A percentile compares a stretch with the other conserved stretches of the same genome.
Conservation (phyloP, 2,797 vertebrate genomes). For the Scyliorhinus canicula region DNA sequence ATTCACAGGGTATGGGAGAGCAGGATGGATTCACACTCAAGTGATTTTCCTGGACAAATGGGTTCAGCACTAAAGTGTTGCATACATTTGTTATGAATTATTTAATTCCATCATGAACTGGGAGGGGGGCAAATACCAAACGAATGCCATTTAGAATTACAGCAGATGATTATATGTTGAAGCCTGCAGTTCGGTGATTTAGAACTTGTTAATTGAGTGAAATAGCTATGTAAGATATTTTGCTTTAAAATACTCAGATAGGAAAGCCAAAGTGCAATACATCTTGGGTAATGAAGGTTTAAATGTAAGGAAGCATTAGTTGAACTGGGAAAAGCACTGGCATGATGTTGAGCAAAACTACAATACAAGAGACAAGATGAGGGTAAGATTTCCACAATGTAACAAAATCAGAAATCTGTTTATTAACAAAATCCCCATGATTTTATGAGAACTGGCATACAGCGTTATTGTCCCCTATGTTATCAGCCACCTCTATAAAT, state of each 20-base stretch:
- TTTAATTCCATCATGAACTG: not conserved
- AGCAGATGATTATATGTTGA: not conserved
- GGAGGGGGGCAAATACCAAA: not conserved
- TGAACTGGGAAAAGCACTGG: not conserved
- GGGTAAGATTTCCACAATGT: not conserved
- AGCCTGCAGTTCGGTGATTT: not conserved
- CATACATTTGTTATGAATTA: not conserved
- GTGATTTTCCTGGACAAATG: not conserved
- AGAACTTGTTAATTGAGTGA: not conserved
- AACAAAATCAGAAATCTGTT: not conserved
- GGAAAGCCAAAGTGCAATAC: not conserved
- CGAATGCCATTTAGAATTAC: not conserved
- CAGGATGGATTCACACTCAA: too few relatives aligned
- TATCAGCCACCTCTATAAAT: not conserved
- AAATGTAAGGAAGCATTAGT: not conserved
- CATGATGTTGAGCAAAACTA: not conserved
- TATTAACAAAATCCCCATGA: not conserved
- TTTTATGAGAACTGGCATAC: not conserved
- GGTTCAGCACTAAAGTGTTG: not conserved
- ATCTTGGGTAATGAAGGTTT: not conserved
- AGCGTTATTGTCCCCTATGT: not conserved
- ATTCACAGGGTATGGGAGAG: not conserved
- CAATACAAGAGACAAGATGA: not conserved
- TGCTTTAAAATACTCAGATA: not conserved
- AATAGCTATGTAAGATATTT: not conserved